Evolutionary conservation across 2,888 invertebrate species (phyloP).

Genomic region (Phyllotreta striolata): DNA sequence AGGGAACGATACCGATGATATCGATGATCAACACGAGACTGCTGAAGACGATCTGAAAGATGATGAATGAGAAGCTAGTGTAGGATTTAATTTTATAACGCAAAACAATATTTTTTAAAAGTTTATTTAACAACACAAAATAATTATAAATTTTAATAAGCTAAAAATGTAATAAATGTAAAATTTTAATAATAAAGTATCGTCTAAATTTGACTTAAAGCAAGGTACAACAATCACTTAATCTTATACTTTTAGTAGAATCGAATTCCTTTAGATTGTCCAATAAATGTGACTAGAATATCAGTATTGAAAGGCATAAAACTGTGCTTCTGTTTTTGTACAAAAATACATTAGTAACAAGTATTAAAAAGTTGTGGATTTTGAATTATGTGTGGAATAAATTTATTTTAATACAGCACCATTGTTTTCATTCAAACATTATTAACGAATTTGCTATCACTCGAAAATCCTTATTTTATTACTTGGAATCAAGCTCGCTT

Average conservation of each 20-base stretch:
- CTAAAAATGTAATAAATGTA: neutral
- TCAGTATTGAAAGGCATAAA: constrained; percentile 31
- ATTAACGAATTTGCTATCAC: neutral
- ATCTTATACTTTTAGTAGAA: too few species aligned
- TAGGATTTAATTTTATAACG: constrained; percentile 1
- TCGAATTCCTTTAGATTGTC: too few species aligned
- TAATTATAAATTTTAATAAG: constrained; percentile 19
- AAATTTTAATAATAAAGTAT: constrained; percentile 11
- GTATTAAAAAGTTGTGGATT: too few species aligned
- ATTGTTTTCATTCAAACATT: too few species aligned
- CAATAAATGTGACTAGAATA: constrained; percentile 23
- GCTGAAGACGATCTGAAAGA: constrained; percentile 37
- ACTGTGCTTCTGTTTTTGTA: constrained; percentile 23
- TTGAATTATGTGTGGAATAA: too few species aligned
- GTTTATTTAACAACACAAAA: constrained; percentile 19
- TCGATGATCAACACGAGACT: constrained; percentile 28
- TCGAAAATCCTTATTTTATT: neutral
- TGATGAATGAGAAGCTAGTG: neutral
- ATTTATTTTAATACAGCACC: too few species aligned
- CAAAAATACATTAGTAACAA: constrained; percentile 1
- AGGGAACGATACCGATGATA: constrained; percentile 37
- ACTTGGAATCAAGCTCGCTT: neutral
- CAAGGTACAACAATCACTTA: too few species aligned
- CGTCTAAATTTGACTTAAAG: too few species aligned
- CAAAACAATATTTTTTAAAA: constrained; percentile 10